These are phyloP conservation scores for Suricata suricatta DNA, from an alignment of 2,113 vertebrate genomes.

Conservation along the genomic window DNA sequence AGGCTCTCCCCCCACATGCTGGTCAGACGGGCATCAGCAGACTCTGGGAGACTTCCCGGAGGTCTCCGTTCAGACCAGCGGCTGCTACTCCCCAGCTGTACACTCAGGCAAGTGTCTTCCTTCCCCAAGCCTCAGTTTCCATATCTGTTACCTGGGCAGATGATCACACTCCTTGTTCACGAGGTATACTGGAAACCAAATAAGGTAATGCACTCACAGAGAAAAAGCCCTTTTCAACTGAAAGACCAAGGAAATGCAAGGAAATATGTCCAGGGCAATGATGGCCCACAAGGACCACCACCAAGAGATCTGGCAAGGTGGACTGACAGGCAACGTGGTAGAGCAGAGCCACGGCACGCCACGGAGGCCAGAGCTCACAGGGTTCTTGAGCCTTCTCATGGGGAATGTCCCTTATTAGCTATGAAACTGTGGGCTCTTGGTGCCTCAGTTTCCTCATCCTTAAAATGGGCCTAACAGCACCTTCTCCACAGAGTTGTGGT, in stretches of 20 bases:
- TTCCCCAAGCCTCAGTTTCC: background rate
- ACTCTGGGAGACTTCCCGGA: background rate
- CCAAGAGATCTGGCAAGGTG: background rate
- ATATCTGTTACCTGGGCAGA: background rate
- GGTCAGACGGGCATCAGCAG: background rate
- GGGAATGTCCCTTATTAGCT: no score
- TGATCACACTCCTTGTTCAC: background rate
- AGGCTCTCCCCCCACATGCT: background rate
- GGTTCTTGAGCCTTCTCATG: no score
- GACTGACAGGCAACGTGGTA: rapidly evolving
- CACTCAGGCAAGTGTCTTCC: background rate
- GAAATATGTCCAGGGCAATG: background rate
- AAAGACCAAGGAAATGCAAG: background rate
- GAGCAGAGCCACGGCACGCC: background rate
- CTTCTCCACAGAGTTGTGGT: background rate
- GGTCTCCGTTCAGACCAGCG: background rate
- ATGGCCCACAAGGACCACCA: background rate
- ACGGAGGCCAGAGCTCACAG: no score
- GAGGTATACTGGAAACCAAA: background rate
- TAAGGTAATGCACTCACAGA: background rate
- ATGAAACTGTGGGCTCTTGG: background rate
- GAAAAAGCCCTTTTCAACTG: background rate
- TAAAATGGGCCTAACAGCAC: background rate
- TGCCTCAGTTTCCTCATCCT: background rate
- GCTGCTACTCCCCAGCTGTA: background rate